Evolutionary conservation across 2,888 invertebrate species (phyloP).

Genomic region (Caenorhabditis japonica): DNA sequence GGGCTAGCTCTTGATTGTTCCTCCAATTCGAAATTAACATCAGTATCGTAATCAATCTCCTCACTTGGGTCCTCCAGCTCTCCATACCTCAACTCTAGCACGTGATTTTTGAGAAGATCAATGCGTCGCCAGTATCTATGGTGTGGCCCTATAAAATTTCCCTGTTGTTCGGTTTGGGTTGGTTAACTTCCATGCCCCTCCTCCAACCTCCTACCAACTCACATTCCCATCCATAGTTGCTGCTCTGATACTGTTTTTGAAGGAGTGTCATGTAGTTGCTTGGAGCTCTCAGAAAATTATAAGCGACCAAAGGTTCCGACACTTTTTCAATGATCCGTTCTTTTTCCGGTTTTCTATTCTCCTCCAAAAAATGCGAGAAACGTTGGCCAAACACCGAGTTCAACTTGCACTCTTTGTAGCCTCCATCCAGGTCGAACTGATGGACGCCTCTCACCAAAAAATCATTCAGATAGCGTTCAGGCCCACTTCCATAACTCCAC

Average conservation of each 20-base stretch:
- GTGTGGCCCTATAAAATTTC: conserved; percentile 24
- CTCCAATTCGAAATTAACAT: neutral
- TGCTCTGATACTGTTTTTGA: conserved; percentile 18
- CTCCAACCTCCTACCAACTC: too few species aligned
- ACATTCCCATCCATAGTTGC: conserved; percentile 36
- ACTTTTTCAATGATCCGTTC: neutral
- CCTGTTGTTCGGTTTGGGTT: too few species aligned
- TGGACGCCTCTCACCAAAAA: conserved; percentile 21
- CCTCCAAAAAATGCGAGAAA: conserved; percentile 20
- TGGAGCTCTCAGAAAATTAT: conserved; percentile 28
- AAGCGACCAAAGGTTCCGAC: conserved; percentile 10
- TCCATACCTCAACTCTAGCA: conserved; percentile 28
- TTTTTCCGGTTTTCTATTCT: conserved; percentile 17
- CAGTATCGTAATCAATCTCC: neutral
- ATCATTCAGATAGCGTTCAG: conserved; percentile 22
- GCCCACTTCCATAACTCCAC: conserved; percentile 10
- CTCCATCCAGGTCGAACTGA: conserved; percentile 4
- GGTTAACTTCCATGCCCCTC: too few species aligned
- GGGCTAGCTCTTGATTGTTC: neutral
- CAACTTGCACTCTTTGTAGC: conserved; percentile 1
- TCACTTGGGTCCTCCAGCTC: conserved; percentile 17
- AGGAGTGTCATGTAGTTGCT: conserved; percentile 24
- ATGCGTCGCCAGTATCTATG: conserved; percentile 24
- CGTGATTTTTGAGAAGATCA: conserved; percentile 16
- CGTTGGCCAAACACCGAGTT: conserved; percentile 22